These are phyloP conservation scores for Uria aalge DNA, from an alignment of 2,113 vertebrate genomes.

Conservation along the genomic window DNA sequence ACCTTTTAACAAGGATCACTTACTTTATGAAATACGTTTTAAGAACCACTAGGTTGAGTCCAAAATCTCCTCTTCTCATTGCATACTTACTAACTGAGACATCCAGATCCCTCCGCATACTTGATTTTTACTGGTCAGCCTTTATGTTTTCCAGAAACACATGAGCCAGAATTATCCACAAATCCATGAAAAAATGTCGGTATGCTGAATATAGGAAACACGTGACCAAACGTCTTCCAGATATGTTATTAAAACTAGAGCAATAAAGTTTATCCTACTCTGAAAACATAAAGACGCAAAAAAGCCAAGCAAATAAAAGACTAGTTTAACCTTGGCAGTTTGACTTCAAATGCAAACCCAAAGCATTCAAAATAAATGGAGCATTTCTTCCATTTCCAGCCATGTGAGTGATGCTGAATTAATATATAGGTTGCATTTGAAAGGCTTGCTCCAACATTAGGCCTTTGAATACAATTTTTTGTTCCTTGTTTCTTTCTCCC, in stretches of 20 bases:
- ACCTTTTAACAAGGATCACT: neutral
- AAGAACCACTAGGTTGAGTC: neutral
- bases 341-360: neutral
- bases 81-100: neutral
- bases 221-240: neutral
- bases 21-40: neutral
- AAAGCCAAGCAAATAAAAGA: neutral
- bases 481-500: neutral
- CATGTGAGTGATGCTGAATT: neutral
- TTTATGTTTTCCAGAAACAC: neutral
- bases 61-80: neutral
- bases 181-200: neutral
- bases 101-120: neutral
- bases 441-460: neutral
- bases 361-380: neutral
- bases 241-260: neutral
- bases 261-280: neutral
- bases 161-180: neutral
- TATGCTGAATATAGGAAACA: neutral
- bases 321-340: neutral
- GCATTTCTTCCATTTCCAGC: neutral
- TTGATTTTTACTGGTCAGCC: neutral
- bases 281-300: neutral
- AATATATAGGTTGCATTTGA: neutral
- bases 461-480: neutral